Evolutionary conservation across 2,888 invertebrate genomes (phyloP), one percentile per base, ranked within the genome.

Genomic region (Callinectes sapidus): DNA sequence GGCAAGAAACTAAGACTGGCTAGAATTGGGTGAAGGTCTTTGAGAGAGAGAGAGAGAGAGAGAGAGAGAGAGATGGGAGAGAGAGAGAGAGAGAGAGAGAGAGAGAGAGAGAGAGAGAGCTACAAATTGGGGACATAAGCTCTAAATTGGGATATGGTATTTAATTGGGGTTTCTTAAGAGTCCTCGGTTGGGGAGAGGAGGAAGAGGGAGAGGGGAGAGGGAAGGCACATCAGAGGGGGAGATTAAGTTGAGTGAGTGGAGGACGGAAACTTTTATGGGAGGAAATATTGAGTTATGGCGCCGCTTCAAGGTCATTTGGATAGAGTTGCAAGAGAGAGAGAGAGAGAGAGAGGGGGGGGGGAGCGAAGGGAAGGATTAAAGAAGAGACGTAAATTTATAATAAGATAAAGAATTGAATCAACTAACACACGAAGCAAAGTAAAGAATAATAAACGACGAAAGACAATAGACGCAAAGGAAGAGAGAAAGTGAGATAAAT

Each of bases 51-150:
- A 77, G 71, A 77, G 71, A 89, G 89, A 89, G 61, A 89, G 61
- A 89, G 55, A 61, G 61, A 89, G 89, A 89, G 61, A 89, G 61
- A 61, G 61, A 89, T n/a, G 89, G 61, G 61, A 89, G 89, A 32
- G 35, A 86, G 55, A 55, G 55, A 55, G 55, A 55, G 55, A 55
- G 55, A 55, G 55, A 55, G 55, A 55, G 55, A 55, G 55, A 55
- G 55, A 14, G 14, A 14, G 55, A 8, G n/a, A n/a, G n/a, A n/a
- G n/a, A n/a, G n/a, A n/a, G n/a, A n/a, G n/a, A n/a, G n/a, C n/a
- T n/a, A n/a, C n/a, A 48, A 48, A 48, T 48, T 48, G 48, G 48
- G 48, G 48, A 48, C 48, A 48, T 48, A 48, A 48, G 48, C 48
- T 5, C 6, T 48, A 48, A 48, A 48, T 48, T 48, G 8, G 48